Percentiles rank a stretch among this genome's conserved stretches.
These are phyloP conservation scores for Cromileptes altivelis DNA, from an alignment of 2,113 vertebrate species.

Conservation along the genomic window DNA sequence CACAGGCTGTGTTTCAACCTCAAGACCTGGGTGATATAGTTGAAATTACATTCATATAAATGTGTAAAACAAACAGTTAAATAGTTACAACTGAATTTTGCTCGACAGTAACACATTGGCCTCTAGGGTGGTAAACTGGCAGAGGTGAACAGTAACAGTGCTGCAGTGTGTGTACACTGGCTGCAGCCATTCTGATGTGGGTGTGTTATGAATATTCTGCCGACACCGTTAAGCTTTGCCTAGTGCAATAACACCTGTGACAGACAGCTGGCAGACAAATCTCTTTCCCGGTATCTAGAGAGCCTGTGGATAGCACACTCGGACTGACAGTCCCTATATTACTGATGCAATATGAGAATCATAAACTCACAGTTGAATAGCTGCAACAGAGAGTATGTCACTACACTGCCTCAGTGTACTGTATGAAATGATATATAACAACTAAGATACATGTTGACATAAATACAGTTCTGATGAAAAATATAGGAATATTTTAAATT, in stretches of 20 bases:
- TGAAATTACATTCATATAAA: background rate
- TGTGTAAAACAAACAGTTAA: background rate
- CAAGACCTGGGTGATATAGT: background rate
- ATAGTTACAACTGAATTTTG: background rate
- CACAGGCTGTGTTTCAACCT: background rate
- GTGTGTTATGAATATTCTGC: constrained; percentile 35
- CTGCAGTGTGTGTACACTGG: constrained; percentile 17
- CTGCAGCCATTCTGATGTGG: constrained; percentile 10
- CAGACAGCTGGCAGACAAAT: constrained; percentile 25
- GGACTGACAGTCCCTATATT: background rate
- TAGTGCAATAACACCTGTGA: constrained; percentile 30
- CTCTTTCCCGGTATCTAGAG: background rate
- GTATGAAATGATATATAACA: too few relatives aligned
- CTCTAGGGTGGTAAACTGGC: background rate
- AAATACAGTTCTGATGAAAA: background rate
- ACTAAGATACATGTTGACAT: too few relatives aligned
- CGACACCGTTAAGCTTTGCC: constrained; percentile 16
- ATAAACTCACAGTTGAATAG: background rate
- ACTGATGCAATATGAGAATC: background rate
- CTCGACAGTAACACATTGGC: background rate
- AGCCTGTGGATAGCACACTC: background rate
- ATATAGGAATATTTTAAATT: too few relatives aligned
- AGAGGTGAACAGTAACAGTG: background rate
- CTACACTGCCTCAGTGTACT: background rate
- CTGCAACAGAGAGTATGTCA: background rate